Base-by-base conservation (phyloP, 2,888 invertebrate species). In the Margaritifera margaritifera region DNA sequence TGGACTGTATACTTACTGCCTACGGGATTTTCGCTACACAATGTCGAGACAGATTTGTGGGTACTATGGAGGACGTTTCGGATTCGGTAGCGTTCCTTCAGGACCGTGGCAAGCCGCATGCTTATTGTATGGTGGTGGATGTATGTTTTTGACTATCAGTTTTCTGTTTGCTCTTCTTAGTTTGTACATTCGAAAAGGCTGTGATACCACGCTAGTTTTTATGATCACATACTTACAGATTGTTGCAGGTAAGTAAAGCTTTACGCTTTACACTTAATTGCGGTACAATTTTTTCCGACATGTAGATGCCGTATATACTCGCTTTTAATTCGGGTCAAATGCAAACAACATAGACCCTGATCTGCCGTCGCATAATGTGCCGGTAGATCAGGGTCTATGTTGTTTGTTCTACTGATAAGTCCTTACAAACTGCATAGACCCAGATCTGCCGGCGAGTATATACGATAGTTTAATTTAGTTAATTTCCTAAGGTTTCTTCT, bases 41-140 rank as follows among this genome's bases (percentile, higher is more conserved):
- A 63, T 68, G 20, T 62, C 69, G 20, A 61, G 62, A 52, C 72
- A 77, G 24, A 65, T 62, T 51, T 85, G 85, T 72, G 80, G 79
- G 61, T 78, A 83, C 66, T 86, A 86, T 64, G 85, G 86, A 2
- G 86, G 86, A 8, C 74, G 79, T 22, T 85, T 85, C 64, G 77
- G 83, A 31, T 74, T 86, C 50, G 79, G 80, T 19, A 81, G 80
- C 65, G 72, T 86, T 20, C 86, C 87, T 1, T 87, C 87, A 3
- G 80, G 77, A 19, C 79, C 86, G 1, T 89, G 88, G 88, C 86
- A 88, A 69, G 87, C 85, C 1, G 80, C 88, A 0, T 88, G 88
- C 63, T 75, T 88, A 20, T 71, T 89, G 58, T 89, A 85, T 63
- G 88, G 88, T 1, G 83, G 84, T 19, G 89, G 89, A 2, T 87